These are phyloP conservation scores for Halichoerus grypus DNA, from an alignment of 2,113 vertebrate species.

Conservation along the genomic window DNA sequence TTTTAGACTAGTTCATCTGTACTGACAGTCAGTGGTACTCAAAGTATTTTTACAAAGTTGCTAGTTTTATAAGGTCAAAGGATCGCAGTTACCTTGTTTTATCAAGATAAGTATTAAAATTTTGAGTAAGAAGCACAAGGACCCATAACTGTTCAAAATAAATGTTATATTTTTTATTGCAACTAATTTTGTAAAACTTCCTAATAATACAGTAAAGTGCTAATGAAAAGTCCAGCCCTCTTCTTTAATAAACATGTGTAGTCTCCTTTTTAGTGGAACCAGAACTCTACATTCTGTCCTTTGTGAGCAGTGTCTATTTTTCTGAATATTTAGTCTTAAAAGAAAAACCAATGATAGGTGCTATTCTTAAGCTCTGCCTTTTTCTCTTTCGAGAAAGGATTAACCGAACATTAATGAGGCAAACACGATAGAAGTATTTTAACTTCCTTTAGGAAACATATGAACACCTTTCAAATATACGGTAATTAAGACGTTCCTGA, in stretches of 20 bases:
- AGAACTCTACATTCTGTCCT: not conserved
- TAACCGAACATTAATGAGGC: not conserved
- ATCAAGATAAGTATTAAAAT: constrained; percentile 67
- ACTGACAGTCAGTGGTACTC: not conserved
- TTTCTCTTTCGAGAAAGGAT: constrained; percentile 30
- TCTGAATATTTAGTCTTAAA: constrained; percentile 6
- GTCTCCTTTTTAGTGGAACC: not conserved
- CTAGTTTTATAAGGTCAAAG: constrained; percentile 51
- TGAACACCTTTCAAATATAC: not conserved
- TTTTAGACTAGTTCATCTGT: not conserved
- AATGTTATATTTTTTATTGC: constrained; percentile 76
- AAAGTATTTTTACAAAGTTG: constrained; percentile 6
- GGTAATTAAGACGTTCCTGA: not conserved
- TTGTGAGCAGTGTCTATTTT: not conserved
- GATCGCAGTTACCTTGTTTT: constrained; percentile 58
- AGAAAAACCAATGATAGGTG: not conserved
- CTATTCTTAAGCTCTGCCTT: constrained; percentile 40
- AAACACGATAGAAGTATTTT: not conserved
- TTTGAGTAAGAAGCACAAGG: constrained; percentile 73
- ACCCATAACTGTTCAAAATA: constrained; percentile 80
- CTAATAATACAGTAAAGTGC: not conserved
- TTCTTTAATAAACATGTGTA: not conserved
- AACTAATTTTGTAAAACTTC: constrained; percentile 59
- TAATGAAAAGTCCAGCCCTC: not conserved
- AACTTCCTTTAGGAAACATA: constrained; percentile 1